Evolutionary conservation across 1,140 invertebrate species (phyloP), one percentile per base, ranked within the genome.

Genomic region (Euwallacea fornicatus): DNA sequence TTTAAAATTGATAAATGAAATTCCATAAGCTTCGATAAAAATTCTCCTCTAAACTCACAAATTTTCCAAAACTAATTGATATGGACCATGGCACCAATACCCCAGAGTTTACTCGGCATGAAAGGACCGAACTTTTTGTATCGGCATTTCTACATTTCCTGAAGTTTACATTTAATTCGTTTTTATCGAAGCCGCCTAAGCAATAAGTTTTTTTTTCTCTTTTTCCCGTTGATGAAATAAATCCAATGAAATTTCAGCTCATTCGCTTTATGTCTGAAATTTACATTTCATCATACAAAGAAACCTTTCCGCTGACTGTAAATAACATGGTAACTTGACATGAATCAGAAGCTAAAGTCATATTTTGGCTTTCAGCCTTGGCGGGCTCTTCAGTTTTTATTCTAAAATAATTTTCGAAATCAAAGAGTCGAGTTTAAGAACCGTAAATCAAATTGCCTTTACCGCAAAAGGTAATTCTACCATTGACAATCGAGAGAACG

Each of bases 121-220:
- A 50, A 50, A 50, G 13, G 9, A 13, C 46, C 46, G 46, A 50
- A 50, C 46, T 50, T 50, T 50, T 50, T 50, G 46, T 50, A 13
- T 11, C 13, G 13, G 46, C 9, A 50, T 33, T 33, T 33, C 21
- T 33, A 33, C 21, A 33, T 33, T 33, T 50, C 46, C 46, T 13
- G 9, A 13, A 50, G 46, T 50, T 50, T 50, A 50, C 46, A 50
- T 50, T 50, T 50, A 50, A 50, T 50, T 50, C 46, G 46, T 50
- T 50, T 50, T 50, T 50, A 50, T 50, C 46, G 46, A 50, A 50
- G 13, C 46, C 46, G 46, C 46, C 46, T 50, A 50, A 50, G 46
- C 46, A 50, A 50, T 50, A 50, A 50, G 13, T 2, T 6, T 50
- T 33, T 33, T 33, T 33, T 50, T 50, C 46, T 13, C 46, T 6